These are phyloP conservation scores for Oxytorus armatus DNA, from an alignment of 2,888 invertebrate genomes.

Conservation along the genomic window DNA sequence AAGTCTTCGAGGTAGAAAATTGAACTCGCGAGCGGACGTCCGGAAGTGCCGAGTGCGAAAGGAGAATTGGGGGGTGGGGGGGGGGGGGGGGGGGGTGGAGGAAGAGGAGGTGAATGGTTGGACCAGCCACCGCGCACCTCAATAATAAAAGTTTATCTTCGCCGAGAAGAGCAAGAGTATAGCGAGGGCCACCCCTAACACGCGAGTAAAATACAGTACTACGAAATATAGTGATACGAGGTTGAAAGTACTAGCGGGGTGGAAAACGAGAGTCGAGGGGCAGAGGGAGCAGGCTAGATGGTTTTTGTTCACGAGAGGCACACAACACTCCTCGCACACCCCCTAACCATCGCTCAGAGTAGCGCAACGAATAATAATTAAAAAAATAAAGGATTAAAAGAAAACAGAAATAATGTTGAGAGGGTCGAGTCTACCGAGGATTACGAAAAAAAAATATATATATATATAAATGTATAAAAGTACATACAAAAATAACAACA, in stretches of 20 bases:
- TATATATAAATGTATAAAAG: background rate
- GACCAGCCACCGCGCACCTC: slow-evolving; percentile 62
- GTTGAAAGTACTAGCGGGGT: slow-evolving; percentile 22
- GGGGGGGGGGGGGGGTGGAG: background rate
- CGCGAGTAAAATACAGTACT: slow-evolving; percentile 12
- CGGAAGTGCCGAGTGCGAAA: slow-evolving; percentile 45
- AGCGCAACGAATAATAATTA: background rate
- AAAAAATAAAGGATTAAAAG: background rate
- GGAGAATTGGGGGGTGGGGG: background rate
- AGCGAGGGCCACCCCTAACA: slow-evolving; percentile 45
- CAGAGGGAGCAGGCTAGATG: slow-evolving; percentile 43
- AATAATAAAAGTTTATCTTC: slow-evolving; percentile 70
- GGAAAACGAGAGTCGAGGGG: background rate
- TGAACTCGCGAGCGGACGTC: slow-evolving; percentile 59
- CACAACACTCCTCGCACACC: slow-evolving; percentile 5
- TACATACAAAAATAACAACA: background rate
- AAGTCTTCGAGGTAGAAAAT: slow-evolving; percentile 68
- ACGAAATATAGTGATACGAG: background rate
- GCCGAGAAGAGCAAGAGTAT: slow-evolving; percentile 50
- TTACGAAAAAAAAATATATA: slow-evolving; percentile 5
- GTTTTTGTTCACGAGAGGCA: slow-evolving; percentile 52
- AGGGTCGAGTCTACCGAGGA: background rate
- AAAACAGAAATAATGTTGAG: background rate
- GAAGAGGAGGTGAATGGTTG: no score
- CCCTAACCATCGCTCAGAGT: background rate